A percentile compares a stretch with the other conserved stretches of the same genome.
Conservation (phyloP, 2,113 vertebrate species). For the Lathamus discolor region DNA sequence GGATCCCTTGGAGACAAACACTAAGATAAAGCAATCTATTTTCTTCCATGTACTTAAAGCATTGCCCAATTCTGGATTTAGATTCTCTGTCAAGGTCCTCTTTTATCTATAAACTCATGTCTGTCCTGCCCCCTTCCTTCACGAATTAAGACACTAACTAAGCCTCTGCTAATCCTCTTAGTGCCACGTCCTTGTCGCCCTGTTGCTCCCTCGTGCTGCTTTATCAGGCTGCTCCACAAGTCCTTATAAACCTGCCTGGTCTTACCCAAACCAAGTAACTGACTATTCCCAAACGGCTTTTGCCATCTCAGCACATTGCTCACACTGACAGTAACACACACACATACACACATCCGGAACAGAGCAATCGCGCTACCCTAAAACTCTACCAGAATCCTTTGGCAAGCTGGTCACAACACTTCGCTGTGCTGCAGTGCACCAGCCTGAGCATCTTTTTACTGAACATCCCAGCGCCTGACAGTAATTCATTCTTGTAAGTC, state of each 20-base stretch:
- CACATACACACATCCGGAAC: fast-evolving
- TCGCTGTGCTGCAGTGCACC: neutral
- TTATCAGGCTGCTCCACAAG: neutral
- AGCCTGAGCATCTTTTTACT: neutral
- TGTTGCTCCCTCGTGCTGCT: neutral
- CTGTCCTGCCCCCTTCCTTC: neutral
- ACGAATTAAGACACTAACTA: neutral
- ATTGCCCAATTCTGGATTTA: neutral
- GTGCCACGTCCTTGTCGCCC: neutral
- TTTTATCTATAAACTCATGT: neutral
- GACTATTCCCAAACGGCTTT: neutral
- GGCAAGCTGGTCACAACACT: neutral
- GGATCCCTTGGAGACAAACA: neutral
- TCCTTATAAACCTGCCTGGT: neutral
- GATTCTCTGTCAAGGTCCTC: neutral
- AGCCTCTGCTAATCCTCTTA: neutral
- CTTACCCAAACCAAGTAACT: neutral
- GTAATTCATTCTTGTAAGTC: neutral
- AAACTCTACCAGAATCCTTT: neutral
- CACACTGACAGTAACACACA: neutral
- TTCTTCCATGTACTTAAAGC: neutral
- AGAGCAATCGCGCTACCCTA: neutral
- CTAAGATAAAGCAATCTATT: neutral
- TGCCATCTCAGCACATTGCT: neutral
- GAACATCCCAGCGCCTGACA: neutral